These are phyloP conservation scores for Synaphobranchus kaupii DNA, from an alignment of 2,797 vertebrate genomes.

Conservation along the genomic window DNA sequence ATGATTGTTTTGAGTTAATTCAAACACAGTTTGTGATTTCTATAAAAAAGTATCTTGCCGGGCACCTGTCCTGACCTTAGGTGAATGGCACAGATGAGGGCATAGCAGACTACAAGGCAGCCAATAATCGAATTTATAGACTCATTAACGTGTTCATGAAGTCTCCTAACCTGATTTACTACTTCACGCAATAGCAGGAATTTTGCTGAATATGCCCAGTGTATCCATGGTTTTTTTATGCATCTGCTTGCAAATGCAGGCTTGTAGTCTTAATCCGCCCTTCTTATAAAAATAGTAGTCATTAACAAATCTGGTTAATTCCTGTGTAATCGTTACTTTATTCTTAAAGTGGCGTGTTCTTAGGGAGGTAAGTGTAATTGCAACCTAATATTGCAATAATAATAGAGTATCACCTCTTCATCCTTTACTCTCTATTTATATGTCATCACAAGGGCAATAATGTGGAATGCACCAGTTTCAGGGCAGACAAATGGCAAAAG, in stretches of 20 bases:
- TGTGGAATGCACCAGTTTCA: neutral
- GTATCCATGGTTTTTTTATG: neutral
- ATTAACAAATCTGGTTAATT: neutral
- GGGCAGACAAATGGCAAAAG: neutral
- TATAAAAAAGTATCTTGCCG: neutral
- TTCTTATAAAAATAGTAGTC: neutral
- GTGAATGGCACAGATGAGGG: neutral
- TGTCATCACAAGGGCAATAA: neutral
- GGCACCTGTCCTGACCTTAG: neutral
- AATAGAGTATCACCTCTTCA: neutral
- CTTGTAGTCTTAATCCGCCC: neutral
- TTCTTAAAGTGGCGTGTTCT: neutral
- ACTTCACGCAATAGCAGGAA: neutral
- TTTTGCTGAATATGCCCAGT: neutral
- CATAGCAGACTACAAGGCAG: neutral
- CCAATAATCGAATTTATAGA: neutral
- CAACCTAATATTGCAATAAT: neutral
- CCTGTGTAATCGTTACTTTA: neutral
- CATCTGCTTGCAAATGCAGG: neutral
- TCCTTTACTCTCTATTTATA: neutral
- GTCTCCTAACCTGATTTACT: neutral
- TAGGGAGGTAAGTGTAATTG: neutral
- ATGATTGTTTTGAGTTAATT: neutral
- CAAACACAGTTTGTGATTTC: neutral
- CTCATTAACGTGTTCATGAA: neutral